Evolutionary conservation across 2,113 vertebrate genomes (phyloP), one percentile per base, ranked within the genome.

Genomic region (Sinocyclocheilus grahami): DNA sequence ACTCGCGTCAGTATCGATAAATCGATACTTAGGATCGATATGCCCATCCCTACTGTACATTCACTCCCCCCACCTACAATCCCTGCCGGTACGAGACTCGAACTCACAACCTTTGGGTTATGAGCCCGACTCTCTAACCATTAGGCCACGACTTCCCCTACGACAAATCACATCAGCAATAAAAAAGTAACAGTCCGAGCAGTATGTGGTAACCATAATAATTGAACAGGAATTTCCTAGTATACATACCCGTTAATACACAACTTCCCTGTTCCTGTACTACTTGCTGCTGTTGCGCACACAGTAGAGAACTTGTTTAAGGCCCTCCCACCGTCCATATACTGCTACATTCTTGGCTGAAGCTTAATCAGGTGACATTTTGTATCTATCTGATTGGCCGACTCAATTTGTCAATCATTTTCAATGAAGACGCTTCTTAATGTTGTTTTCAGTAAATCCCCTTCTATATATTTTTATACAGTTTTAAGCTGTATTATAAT

Each of bases 311-410:
- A 11, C n/a, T 46, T 80, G 12, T 42, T 60, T 42, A n/a, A 37
- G 16, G 2, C 37, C 37, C n/a, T n/a, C 74, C 74, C 42, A 42
- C 71, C 4, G 42, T 0, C 71, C 69, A 24, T 11, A 4, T 12
- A 63, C 11, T 12, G 37, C 72, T 42, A 24, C 39, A 7, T 3
- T 9, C 8, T 22, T 75, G 72, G 72, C 42, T 24, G 22, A 27
- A 46, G 16, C 7, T 81, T 3, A 18, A 24, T 48, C 79, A 81
- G n/a, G 33, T 82, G 79, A 82, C 79, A 27, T 27, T 67, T 20
- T 48, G 6, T 6, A 20, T 27, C 27, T 3, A 27, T 67, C 12
- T 67, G n/a, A 46, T 82, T 82, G 79, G 79, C n/a, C 10, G 9
- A 67, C 2, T 11, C 3, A 0, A 20, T 65, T 48, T 80, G 20